Conservation (phyloP, 2,113 vertebrate genomes). For the Mesitornis unicolor region DNA sequence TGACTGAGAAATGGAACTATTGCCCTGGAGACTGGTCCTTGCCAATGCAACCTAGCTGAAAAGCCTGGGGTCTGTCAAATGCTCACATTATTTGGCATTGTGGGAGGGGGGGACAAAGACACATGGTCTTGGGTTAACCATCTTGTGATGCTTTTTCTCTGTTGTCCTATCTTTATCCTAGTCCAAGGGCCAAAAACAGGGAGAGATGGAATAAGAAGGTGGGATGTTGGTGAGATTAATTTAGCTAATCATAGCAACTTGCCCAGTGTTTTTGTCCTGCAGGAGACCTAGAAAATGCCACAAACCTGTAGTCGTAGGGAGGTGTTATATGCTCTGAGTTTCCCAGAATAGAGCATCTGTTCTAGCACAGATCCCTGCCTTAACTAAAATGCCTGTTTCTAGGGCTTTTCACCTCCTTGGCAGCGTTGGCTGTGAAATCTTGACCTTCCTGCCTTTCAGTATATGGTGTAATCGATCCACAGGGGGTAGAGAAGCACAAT, state of each 20-base stretch:
- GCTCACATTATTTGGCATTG: neutral
- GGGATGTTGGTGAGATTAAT: neutral
- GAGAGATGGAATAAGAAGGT: neutral
- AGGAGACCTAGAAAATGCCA: neutral
- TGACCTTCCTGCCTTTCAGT: neutral
- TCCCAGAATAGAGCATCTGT: neutral
- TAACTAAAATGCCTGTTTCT: neutral
- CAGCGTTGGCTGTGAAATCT: neutral
- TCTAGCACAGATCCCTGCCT: neutral
- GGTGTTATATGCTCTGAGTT: neutral
- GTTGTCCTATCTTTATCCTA: neutral
- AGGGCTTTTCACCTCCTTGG: neutral
- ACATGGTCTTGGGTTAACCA: neutral
- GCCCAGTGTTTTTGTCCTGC: neutral
- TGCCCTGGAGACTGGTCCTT: neutral
- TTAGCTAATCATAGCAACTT: neutral
- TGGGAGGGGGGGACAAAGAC: neutral
- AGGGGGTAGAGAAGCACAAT: neutral
- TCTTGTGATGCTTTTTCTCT: neutral
- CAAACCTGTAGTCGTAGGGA: accelerated
- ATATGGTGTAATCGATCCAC: neutral
- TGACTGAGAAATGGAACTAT: neutral
- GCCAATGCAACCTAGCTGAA: neutral
- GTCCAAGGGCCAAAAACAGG: neutral
- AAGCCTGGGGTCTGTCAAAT: neutral